Conservation (phyloP, 2,888 invertebrate genomes). For the Pyralis farinalis region DNA sequence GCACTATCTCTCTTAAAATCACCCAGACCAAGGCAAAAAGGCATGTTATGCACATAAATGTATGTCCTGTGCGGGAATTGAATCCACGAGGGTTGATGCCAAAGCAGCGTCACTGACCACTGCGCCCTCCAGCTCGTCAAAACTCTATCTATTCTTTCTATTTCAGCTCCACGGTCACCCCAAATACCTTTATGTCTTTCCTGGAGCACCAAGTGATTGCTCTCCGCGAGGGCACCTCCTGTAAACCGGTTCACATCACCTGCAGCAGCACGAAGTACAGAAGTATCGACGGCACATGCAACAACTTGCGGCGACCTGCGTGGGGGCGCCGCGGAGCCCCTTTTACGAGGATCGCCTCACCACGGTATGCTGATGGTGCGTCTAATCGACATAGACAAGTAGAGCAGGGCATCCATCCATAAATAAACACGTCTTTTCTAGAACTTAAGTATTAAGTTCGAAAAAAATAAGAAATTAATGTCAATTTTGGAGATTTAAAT, state of each 20-base stretch:
- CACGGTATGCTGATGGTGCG: slow-evolving; percentile 83
- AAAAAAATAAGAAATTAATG: no score
- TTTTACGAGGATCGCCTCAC: slow-evolving; percentile 79
- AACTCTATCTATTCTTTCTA: no score
- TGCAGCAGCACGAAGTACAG: slow-evolving; percentile 79
- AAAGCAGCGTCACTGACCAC: no score
- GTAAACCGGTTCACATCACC: slow-evolving; percentile 41
- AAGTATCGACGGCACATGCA: slow-evolving; percentile 89
- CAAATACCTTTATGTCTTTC: slow-evolving; percentile 71
- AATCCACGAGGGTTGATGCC: no score
- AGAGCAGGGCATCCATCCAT: not conserved
- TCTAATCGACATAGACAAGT: not conserved
- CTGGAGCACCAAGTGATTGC: slow-evolving; percentile 58
- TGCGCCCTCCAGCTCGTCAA: no score
- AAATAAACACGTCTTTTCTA: no score
- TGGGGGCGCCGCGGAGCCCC: slow-evolving; percentile 84
- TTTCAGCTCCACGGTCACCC: slow-evolving; percentile 54
- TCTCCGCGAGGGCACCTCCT: slow-evolving; percentile 42
- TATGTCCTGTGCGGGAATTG: no score
- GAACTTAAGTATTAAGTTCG: no score
- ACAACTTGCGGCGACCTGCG: slow-evolving; percentile 84
- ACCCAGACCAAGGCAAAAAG: no score
- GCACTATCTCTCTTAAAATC: no score
- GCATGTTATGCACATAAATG: no score
- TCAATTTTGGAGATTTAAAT: no score